phyloP scores from a whole-genome alignment of 2,888 invertebrate genomes.

The Corythucha ciliata region DNA sequence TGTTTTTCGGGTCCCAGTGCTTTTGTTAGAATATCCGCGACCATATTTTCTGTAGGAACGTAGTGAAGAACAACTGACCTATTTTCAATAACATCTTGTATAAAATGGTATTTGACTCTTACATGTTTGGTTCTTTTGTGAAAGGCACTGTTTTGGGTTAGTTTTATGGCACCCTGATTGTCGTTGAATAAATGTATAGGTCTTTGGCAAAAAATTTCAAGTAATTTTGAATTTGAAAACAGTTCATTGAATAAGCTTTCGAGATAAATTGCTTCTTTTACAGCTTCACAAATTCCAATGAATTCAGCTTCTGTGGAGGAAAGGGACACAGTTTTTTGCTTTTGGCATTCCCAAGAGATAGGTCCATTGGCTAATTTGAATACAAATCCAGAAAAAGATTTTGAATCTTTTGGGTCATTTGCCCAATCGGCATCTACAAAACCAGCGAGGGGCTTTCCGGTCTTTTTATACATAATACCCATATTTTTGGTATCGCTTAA shows the following conservation, averaged over 20 bases:
- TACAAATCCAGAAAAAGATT: background rate
- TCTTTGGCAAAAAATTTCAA: background rate
- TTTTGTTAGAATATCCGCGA: conserved; percentile 20
- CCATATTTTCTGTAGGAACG: background rate
- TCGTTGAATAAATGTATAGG: conserved; percentile 1
- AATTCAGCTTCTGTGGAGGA: too few relatives aligned
- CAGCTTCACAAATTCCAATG: background rate
- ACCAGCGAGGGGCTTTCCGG: too few relatives aligned
- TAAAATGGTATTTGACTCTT: background rate
- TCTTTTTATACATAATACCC: conserved; percentile 6
- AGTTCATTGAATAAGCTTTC: background rate
- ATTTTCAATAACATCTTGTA: conserved; percentile 3
- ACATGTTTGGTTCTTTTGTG: conserved; percentile 7
- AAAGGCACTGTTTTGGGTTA: conserved; percentile 10
- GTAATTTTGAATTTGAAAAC: too few relatives aligned
- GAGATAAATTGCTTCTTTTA: conserved; percentile 8
- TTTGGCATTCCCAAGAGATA: too few relatives aligned
- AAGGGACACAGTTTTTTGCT: too few relatives aligned
- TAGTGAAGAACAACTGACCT: conserved; percentile 21
- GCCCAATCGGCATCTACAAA: background rate
- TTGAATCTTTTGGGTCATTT: background rate
- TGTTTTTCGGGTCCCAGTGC: too few relatives aligned
- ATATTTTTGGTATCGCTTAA: conserved; percentile 21
- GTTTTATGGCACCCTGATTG: conserved; percentile 9
- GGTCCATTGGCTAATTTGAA: too few relatives aligned